phyloP scores from a whole-genome alignment of 2,888 invertebrate species.

The Nephrotoma flavescens region DNA sequence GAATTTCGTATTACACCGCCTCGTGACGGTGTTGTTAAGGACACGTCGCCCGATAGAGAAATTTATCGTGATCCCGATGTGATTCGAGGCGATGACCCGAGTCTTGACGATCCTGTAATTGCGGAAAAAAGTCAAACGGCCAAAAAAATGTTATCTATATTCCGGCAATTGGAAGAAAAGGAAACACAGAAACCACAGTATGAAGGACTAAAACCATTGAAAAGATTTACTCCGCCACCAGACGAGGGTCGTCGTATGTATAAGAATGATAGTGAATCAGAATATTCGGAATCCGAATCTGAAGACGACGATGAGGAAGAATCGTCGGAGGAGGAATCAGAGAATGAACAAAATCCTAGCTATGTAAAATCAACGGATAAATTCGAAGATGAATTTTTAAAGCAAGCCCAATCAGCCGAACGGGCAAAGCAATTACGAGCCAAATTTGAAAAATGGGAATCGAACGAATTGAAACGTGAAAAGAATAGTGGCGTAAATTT shows the following conservation, averaged over 20 bases:
- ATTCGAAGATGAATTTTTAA: conserved; percentile 50
- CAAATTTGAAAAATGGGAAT: conserved; percentile 81
- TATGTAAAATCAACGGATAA: conserved; percentile 14
- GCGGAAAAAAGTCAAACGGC: conserved; percentile 52
- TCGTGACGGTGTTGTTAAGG: conserved; percentile 55
- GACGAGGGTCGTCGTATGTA: conserved; percentile 36
- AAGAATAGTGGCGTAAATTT: conserved; percentile 32
- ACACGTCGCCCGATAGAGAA: conserved; percentile 38
- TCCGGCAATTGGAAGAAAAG: conserved; percentile 75
- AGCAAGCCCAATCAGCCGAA: conserved; percentile 62
- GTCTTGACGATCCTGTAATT: conserved; percentile 35
- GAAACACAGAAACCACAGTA: conserved; percentile 33
- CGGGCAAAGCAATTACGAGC: conserved; percentile 71
- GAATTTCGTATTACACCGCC: conserved; percentile 82
- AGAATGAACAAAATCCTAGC: conserved; percentile 26
- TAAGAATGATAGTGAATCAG: conserved; percentile 31
- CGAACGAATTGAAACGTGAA: conserved; percentile 45
- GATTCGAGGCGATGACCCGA: conserved; percentile 43
- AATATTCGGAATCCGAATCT: conserved; percentile 33
- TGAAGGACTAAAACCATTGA: conserved; percentile 61
- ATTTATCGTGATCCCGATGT: conserved; percentile 58
- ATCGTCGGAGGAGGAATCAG: conserved; percentile 32
- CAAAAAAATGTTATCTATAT: conserved; percentile 73
- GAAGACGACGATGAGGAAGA: conserved; percentile 32
- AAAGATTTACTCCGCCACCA: conserved; percentile 81